These are phyloP conservation scores for Stomatorhinus ivindoensis DNA, from an alignment of 2,113 vertebrate genomes.

Conservation along the genomic window DNA sequence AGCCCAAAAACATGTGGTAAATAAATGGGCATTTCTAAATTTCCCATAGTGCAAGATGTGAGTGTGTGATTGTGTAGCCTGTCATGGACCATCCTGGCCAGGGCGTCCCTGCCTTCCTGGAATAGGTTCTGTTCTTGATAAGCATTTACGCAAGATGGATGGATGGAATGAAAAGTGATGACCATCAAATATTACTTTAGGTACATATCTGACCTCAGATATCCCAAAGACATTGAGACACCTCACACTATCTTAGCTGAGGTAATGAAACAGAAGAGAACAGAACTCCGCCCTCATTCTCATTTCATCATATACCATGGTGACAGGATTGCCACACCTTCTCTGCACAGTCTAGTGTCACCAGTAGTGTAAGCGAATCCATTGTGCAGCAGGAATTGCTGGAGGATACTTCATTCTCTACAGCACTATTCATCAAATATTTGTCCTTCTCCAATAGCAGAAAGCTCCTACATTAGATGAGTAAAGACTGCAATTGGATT, in stretches of 20 bases:
- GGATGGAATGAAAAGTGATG: neutral
- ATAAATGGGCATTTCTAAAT: neutral
- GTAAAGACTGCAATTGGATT: slow-evolving; percentile 37
- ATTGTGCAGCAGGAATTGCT: slow-evolving; percentile 38
- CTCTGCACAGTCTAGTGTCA: slow-evolving; percentile 10
- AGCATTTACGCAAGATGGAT: neutral
- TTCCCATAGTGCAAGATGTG: neutral
- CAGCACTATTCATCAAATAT: slow-evolving; percentile 37
- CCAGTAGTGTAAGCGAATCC: slow-evolving; percentile 39
- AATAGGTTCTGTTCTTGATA: neutral
- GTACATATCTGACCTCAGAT: neutral
- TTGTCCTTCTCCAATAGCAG: slow-evolving; percentile 22
- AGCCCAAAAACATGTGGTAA: neutral
- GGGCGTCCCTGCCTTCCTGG: neutral
- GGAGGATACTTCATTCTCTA: slow-evolving; percentile 35
- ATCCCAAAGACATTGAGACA: neutral
- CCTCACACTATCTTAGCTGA: neutral
- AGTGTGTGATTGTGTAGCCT: neutral
- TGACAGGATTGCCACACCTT: neutral
- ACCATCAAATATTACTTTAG: neutral
- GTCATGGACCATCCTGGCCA: neutral
- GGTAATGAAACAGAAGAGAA: neutral
- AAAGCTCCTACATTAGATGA: slow-evolving; percentile 31
- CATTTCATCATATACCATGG: slow-evolving; percentile 5
- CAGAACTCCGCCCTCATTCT: neutral